Conservation (phyloP, 2,113 vertebrate species). For the Austrofundulus limnaeus region DNA sequence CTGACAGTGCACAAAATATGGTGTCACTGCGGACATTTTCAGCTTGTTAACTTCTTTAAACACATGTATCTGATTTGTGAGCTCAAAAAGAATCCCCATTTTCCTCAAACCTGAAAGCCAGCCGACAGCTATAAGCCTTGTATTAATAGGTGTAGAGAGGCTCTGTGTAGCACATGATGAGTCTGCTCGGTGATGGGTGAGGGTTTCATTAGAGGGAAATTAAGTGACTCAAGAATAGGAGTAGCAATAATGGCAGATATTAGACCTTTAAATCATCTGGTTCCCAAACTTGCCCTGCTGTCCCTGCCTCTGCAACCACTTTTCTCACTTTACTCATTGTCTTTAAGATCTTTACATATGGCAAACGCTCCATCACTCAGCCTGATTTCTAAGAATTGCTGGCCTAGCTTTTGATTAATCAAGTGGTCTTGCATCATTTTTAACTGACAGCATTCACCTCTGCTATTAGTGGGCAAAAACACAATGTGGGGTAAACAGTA, state of each 20-base stretch:
- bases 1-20: neutral
- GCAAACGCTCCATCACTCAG: slow-evolving; percentile 48
- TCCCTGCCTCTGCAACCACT: slow-evolving; percentile 27
- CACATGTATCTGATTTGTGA: slow-evolving; percentile 46
- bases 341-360: slow-evolving; percentile 41
- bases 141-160: slow-evolving; percentile 62
- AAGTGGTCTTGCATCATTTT: slow-evolving; percentile 28
- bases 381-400: slow-evolving; percentile 38
- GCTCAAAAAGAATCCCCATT: slow-evolving; percentile 46
- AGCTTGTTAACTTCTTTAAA: slow-evolving; percentile 35
- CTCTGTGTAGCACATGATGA: slow-evolving; percentile 61
- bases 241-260: slow-evolving; percentile 72
- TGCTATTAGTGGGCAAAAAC: neutral
- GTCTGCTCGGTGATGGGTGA: slow-evolving; percentile 68
- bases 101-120: slow-evolving; percentile 47
- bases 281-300: slow-evolving; percentile 50
- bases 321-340: slow-evolving; percentile 27
- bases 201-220: slow-evolving; percentile 70
- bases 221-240: slow-evolving; percentile 69
- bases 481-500: neutral
- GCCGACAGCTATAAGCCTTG: slow-evolving; percentile 44
- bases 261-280: slow-evolving; percentile 69
- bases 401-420: slow-evolving; percentile 58
- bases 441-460: neutral
- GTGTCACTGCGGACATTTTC: slow-evolving; percentile 28